Evolutionary conservation across 2,888 invertebrate genomes (phyloP).

Genomic region (Cepaea hortensis): DNA sequence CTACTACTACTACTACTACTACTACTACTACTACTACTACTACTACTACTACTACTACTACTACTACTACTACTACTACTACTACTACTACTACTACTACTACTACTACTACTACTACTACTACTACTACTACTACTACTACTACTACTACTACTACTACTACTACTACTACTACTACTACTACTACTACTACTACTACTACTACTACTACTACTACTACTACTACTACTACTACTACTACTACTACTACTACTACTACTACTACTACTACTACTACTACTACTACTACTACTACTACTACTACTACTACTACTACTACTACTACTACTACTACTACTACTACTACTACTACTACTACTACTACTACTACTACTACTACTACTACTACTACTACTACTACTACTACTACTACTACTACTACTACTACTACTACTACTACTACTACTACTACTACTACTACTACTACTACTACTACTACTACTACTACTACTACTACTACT

Average conservation of each 20-base stretch:
- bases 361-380: constrained; percentile 14
- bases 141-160: constrained; percentile 14
- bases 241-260: background rate
- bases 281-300: constrained; percentile 11
- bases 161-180: background rate
- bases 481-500: constrained; percentile 11
- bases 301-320: constrained; percentile 14
- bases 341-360: constrained; percentile 15
- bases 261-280: constrained; percentile 8
- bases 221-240: background rate
- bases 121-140: constrained; percentile 15
- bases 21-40: background rate
- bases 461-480: background rate
- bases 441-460: background rate
- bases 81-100: constrained; percentile 14
- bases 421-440: background rate
- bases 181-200: constrained; percentile 16
- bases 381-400: background rate
- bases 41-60: constrained; percentile 8
- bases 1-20: background rate
- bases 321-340: constrained; percentile 19
- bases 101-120: constrained; percentile 19
- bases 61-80: constrained; percentile 11
- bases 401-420: constrained; percentile 16
- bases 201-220: constrained; percentile 1